These are phyloP conservation scores for Metacarcinus magister DNA, from an alignment of 2,888 invertebrate species.

Conservation along the genomic window DNA sequence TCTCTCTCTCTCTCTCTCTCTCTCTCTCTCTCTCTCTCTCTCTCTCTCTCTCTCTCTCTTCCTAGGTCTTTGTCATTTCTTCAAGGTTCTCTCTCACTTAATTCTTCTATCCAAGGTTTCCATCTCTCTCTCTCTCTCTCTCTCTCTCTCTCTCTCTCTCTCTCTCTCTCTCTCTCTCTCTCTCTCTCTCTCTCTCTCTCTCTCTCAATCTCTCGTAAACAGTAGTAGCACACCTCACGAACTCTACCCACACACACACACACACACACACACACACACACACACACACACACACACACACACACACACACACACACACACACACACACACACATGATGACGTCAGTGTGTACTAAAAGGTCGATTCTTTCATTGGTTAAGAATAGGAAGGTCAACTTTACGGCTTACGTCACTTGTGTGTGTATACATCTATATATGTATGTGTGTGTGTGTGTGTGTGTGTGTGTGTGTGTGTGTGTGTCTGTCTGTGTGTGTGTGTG, in stretches of 20 bases:
- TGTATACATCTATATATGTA: neutral
- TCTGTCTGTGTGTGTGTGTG: no score
- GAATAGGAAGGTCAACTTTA: constrained; percentile 17
- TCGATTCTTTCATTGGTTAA: neutral
- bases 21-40: constrained; percentile 38
- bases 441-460: no score
- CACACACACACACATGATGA: neutral
- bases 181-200: constrained; percentile 27
- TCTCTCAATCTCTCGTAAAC: neutral
- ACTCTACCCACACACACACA: neutral
- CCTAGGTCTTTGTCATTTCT: neutral
- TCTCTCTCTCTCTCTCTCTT: constrained; percentile 43
- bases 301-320: constrained; percentile 52
- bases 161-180: constrained; percentile 30
- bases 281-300: constrained; percentile 64
- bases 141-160: constrained; percentile 54
- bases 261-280: constrained; percentile 59
- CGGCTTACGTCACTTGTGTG: neutral
- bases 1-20: neutral
- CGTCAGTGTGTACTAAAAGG: neutral
- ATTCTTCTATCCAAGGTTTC: neutral
- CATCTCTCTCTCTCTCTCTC: constrained; percentile 35
- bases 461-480: no score
- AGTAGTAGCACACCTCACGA: neutral
- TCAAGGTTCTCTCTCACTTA: neutral